These are phyloP conservation scores for Hirundichthys speculiger DNA, from an alignment of 2,113 vertebrate species.

Conservation along the genomic window DNA sequence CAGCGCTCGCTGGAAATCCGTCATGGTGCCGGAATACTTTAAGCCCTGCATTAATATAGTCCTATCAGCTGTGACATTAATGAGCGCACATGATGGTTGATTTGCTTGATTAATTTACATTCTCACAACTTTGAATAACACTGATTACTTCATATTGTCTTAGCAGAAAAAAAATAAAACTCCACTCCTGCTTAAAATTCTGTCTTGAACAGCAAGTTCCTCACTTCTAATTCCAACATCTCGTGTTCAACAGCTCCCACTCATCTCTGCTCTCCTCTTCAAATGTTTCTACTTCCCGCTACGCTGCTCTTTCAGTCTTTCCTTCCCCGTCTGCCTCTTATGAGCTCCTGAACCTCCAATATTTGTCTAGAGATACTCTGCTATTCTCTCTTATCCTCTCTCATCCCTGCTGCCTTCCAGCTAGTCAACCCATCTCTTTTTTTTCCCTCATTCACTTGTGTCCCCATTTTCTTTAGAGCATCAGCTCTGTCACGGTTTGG, in stretches of 20 bases:
- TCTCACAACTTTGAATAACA: constrained; percentile 16
- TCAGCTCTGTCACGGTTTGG: constrained; percentile 20
- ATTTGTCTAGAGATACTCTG: constrained; percentile 56
- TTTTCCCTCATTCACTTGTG: neutral
- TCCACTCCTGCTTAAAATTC: constrained; percentile 52
- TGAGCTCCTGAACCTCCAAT: constrained; percentile 60
- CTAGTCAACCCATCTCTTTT: neutral
- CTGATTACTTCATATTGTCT: constrained; percentile 18
- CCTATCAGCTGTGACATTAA: neutral
- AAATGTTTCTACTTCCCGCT: constrained; percentile 46
- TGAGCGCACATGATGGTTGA: too few species aligned
- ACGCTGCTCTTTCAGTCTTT: constrained; percentile 23
- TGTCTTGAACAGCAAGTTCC: constrained; percentile 31
- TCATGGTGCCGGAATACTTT: too few species aligned
- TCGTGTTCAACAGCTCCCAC: constrained; percentile 47
- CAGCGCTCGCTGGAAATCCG: too few species aligned
- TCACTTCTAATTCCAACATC: constrained; percentile 41
- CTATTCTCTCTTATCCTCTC: constrained; percentile 45
- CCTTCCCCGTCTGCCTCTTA: constrained; percentile 40
- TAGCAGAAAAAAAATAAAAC: constrained; percentile 13
- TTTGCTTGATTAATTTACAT: constrained; percentile 1
- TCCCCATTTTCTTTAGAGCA: neutral
- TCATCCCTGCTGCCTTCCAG: constrained; percentile 22
- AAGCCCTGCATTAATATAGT: neutral
- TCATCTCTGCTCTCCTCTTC: constrained; percentile 51